A percentile compares a stretch with the other conserved stretches of the same genome.
These are phyloP conservation scores for Cryptotermes secundus DNA, from an alignment of 1,140 invertebrate genomes.

Conservation along the genomic window DNA sequence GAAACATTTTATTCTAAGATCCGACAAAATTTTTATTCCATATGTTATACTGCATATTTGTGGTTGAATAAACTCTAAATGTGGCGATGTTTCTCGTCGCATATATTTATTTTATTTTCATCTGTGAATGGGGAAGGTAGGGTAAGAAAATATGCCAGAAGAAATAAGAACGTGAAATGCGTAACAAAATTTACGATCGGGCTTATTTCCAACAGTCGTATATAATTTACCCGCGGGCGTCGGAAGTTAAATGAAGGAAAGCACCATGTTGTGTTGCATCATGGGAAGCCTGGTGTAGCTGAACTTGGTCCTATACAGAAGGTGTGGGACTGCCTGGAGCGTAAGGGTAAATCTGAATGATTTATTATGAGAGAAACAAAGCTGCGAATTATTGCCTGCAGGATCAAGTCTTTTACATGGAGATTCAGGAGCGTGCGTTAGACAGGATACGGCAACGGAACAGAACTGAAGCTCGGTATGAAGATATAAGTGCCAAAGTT, in stretches of 20 bases:
- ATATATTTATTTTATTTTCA: background rate
- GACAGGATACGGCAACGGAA: background rate
- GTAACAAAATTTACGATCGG: conserved; percentile 4
- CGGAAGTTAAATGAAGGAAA: conserved; percentile 4
- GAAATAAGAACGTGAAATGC: background rate
- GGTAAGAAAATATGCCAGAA: background rate
- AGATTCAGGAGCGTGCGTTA: conserved; percentile 20
- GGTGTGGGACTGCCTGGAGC: background rate
- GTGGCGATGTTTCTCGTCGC: background rate
- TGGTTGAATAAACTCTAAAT: conserved; percentile 2
- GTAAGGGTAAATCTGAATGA: conserved; percentile 23
- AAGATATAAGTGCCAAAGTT: background rate
- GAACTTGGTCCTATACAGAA: background rate
- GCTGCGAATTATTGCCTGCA: conserved; percentile 23
- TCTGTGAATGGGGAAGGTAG: background rate
- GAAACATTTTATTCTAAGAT: background rate
- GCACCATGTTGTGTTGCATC: background rate
- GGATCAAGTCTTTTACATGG: conserved; percentile 23
- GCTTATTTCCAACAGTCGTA: conserved; percentile 7
- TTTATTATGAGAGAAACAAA: conserved; percentile 26
- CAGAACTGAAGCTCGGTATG: background rate
- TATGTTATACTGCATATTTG: background rate
- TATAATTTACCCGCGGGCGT: background rate
- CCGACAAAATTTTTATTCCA: background rate
- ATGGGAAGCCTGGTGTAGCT: background rate